Evolutionary conservation across 2,888 invertebrate genomes (phyloP), one percentile per base, ranked within the genome.

Genomic region (Amiota minor): DNA sequence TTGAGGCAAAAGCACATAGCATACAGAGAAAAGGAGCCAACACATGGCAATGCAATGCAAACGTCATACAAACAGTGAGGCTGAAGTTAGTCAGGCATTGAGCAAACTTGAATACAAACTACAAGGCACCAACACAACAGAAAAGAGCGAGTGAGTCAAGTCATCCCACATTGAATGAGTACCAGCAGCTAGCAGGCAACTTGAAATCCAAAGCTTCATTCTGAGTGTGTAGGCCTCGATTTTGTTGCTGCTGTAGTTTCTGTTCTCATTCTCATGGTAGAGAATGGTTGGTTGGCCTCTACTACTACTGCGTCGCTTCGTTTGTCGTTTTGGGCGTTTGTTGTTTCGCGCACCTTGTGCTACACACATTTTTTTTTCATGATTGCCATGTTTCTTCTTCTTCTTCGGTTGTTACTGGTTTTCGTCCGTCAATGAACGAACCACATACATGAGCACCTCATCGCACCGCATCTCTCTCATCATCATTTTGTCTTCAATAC

Each of bases 31-130:
- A 9, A 11, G 59, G n/a, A 16, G 65, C 20, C 47, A 47, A 68
- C 67, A 68, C 67, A 68, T 68, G 67, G 50, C 50, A 68, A 53
- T 53, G 9, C 12, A 46, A 14, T 35, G 67, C 53, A 68, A n/a
- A 12, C 18, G 9, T 10, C 56, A 56, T 12, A 16, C 16, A 20
- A 59, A 59, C 59, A 53, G 16, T 16, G 53, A 53, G 16, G 9
- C 14, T 53, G 53, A 53, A 53, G 16, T 16, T 14, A n/a, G 14
- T 14, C 53, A 53, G 53, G 53, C 53, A 53, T 59, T 20, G 59
- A 20, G 16, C 16, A 59, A 20, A 11, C 59, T 59, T 35, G 35
- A 35, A 35, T 35, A 35, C 0, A 35, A 35, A 35, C 35, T 6
- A 35, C 35, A 35, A 35, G 35, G 35, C 59, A 59, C 53, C 20